Evolutionary conservation across 1,140 invertebrate genomes (phyloP).

Genomic region (Orchesella cincta): DNA sequence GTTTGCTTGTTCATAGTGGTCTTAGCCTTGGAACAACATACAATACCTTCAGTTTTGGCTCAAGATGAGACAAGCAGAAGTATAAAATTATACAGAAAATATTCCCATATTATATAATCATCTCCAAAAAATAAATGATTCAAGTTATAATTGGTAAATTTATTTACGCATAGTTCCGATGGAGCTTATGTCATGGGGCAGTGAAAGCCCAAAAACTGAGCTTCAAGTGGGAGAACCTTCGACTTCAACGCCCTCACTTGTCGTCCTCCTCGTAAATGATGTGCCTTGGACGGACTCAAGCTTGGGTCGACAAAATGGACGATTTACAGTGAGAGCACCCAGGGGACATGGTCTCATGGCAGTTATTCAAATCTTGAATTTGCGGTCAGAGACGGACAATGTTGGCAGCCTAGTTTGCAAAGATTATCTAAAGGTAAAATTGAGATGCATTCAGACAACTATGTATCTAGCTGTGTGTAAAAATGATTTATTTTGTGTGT

Average conservation of each 20-base stretch:
- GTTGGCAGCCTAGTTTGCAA: neutral
- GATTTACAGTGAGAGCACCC: constrained; percentile 14
- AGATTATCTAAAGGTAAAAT: constrained; percentile 16
- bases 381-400: neutral
- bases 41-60: neutral
- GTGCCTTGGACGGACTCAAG: constrained; percentile 34
- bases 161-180: constrained; percentile 9
- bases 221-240: constrained; percentile 26
- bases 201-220: neutral
- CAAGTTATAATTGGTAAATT: neutral
- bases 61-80: neutral
- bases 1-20: constrained; percentile 24
- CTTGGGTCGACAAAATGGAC: neutral
- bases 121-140: neutral
- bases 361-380: constrained; percentile 19
- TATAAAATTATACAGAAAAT: neutral
- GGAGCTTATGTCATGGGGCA: constrained; percentile 38
- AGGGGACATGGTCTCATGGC: constrained; percentile 29
- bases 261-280: constrained; percentile 37
- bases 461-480: neutral
- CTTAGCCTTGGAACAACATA: neutral
- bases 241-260: constrained; percentile 29
- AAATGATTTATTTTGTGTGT: neutral
- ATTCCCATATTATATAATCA: neutral
- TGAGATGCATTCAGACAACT: neutral